Evolutionary conservation across 2,888 invertebrate species (phyloP), one percentile per base, ranked within the genome.

Genomic region (Ophion slaviceki): DNA sequence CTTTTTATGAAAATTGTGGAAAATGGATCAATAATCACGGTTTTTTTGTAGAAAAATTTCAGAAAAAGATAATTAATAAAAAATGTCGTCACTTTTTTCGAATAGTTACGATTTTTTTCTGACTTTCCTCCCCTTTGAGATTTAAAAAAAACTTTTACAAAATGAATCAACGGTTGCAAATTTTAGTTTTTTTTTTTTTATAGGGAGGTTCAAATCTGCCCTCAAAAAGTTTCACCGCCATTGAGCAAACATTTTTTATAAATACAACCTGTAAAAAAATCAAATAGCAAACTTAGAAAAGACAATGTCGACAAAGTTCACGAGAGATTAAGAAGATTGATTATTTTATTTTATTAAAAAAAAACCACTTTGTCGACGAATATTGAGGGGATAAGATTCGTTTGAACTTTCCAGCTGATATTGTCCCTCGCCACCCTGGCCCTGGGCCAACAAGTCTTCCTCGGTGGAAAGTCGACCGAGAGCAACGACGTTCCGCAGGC

Each of bases 371-470:
- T 53, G 53, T 53, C 17, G 53, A 53, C 53, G 53, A 53, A 5
- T 53, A 0, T 32, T 40, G 45, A 57, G 47, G 0, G 7, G 36
- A 20, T 72, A 17, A 53, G 71, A 20, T 57, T 79, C 20, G 7
- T 53, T 70, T 1, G 32, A 47, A 53, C 68, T 24, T 91, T 88
- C 59, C 84, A 91, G 91, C 79, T 90, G 76, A 66, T 91, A 72
- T 76, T 91, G 40, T 87, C 87, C 64, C 78, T 91, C 86, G 85
- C 85, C 77, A 86, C 80, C 70, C 76, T 91, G 84, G 88, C 84
- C 8, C 62, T 89, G 59, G 87, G 85, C 78, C 87, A 87, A 32
- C 88, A 88, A 59, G 81, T 84, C 68, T 86, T 82, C 59, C 79
- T 82, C 32, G 72, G 84, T 6, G 83, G 88, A 59, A 89, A 86